phyloP scores from a whole-genome alignment of 2,888 invertebrate genomes.

The Chironomus tentans region DNA sequence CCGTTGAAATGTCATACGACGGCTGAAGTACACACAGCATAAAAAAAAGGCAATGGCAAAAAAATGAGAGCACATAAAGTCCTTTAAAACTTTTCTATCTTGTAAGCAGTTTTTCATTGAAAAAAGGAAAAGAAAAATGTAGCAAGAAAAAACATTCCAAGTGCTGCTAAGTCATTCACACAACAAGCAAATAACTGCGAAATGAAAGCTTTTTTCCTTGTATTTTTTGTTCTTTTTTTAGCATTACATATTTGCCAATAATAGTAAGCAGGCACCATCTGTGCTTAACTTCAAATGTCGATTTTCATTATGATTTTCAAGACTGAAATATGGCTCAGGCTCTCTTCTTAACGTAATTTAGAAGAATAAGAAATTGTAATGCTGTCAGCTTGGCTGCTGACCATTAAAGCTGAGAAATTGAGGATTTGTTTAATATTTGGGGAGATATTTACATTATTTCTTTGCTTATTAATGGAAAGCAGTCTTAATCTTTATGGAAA shows the following conservation, averaged over 20 bases:
- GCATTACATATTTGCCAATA: neutral
- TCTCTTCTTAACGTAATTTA: neutral
- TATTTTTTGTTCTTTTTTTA: neutral
- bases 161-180: neutral
- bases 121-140: neutral
- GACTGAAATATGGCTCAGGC: conserved; percentile 19
- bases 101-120: no score
- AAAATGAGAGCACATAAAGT: neutral
- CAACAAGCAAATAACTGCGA: neutral
- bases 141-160: neutral
- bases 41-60: neutral
- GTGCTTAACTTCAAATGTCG: conserved; percentile 23
- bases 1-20: neutral
- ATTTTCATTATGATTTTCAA: conserved; percentile 22
- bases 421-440: no score
- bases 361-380: no score
- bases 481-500: no score
- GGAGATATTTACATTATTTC: no score
- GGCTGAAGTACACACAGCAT: neutral
- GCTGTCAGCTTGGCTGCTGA: no score
- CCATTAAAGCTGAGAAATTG: no score
- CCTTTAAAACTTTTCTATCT: neutral
- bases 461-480: no score
- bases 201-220: neutral
- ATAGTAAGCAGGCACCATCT: neutral